Conservation (phyloP, 2,888 invertebrate species). For the Lumbricus terrestris region DNA sequence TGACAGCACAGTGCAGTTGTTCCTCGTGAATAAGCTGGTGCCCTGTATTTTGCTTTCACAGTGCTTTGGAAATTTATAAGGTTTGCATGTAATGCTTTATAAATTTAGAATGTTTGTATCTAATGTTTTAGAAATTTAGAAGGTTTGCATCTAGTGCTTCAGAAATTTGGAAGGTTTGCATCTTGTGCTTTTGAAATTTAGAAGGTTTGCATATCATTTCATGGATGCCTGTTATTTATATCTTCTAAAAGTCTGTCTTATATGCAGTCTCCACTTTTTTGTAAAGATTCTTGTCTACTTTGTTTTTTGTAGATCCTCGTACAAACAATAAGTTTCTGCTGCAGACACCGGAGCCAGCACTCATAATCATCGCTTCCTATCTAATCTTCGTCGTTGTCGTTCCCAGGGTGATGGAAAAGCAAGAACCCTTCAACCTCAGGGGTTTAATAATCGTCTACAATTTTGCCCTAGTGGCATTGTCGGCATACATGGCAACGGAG, state of each 20-base stretch:
- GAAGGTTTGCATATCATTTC: background rate
- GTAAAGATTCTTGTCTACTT: background rate
- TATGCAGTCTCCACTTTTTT: background rate
- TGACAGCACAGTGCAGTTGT: background rate
- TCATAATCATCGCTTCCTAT: slow-evolving; percentile 44
- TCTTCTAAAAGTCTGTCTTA: background rate
- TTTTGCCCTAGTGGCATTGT: slow-evolving; percentile 45
- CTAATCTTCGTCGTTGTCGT: slow-evolving; percentile 46
- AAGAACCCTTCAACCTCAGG: slow-evolving; percentile 48
- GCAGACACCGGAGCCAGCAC: slow-evolving; percentile 46
- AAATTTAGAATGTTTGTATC: no score
- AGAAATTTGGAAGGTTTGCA: no score
- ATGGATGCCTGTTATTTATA: background rate
- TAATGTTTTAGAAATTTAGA: no score
- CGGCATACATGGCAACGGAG: slow-evolving; percentile 44
- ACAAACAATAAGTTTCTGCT: slow-evolving; percentile 74
- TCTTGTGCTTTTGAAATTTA: no score
- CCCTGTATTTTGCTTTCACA: no score
- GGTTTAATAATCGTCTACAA: slow-evolving; percentile 50
- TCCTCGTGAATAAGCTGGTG: background rate
- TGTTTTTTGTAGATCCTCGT: slow-evolving; percentile 72
- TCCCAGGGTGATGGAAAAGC: slow-evolving; percentile 47
- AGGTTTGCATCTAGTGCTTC: no score
- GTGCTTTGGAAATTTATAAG: no score
- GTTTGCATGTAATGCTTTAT: no score